Conservation (phyloP, 2,797 vertebrate species). For the Perodicticus potto region DNA sequence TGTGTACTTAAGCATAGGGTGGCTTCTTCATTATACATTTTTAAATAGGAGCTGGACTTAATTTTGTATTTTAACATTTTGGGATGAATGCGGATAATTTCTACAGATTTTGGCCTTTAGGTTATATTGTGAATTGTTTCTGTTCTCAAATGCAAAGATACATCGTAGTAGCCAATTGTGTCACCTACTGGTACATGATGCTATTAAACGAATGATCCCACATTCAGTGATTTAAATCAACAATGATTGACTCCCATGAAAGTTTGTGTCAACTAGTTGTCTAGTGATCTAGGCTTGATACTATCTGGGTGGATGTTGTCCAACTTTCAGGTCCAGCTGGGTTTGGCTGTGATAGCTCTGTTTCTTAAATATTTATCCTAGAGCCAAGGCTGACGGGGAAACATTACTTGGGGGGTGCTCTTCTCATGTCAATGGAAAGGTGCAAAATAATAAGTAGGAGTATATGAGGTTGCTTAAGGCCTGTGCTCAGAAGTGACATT, state of each 20-base stretch:
- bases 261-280: not conserved
- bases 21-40: slow-evolving; percentile 18
- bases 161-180: not conserved
- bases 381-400: not conserved
- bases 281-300: not conserved
- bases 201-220: not conserved
- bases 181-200: not conserved
- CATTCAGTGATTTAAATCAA: slow-evolving; percentile 27
- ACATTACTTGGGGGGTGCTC: not conserved
- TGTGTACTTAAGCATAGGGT: not conserved
- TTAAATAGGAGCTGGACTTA: slow-evolving; percentile 20
- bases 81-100: slow-evolving; percentile 32
- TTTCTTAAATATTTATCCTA: not conserved
- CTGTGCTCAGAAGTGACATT: not conserved
- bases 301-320: not conserved
- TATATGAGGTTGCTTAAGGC: not conserved
- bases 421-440: not conserved
- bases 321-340: slow-evolving; percentile 27
- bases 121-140: not conserved
- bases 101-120: slow-evolving; percentile 37
- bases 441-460: slow-evolving; percentile 1
- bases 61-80: slow-evolving; percentile 47
- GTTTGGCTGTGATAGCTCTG: not conserved
- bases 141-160: slow-evolving; percentile 54
- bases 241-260: slow-evolving; percentile 34